Conservation (phyloP, 2,797 vertebrate species). For the Myotis vivesi region DNA sequence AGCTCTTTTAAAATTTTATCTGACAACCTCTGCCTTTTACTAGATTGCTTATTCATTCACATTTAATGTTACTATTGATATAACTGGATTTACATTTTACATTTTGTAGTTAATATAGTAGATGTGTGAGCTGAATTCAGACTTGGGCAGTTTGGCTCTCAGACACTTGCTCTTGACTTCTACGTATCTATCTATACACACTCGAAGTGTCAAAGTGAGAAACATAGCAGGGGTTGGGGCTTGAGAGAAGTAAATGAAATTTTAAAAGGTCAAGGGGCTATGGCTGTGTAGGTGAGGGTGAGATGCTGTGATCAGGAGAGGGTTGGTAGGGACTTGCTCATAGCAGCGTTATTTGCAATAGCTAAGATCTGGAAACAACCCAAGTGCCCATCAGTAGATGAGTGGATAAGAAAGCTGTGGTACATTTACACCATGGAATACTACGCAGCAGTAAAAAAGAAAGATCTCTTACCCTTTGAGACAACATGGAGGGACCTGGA, state of each 20-base stretch:
- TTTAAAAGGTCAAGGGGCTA: neutral
- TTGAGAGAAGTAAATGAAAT: neutral
- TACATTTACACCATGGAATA: neutral
- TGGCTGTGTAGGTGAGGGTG: neutral
- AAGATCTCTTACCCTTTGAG: neutral
- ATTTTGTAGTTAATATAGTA: neutral
- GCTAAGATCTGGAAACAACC: neutral
- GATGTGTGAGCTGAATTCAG: neutral
- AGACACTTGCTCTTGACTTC: neutral
- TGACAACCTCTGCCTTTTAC: neutral
- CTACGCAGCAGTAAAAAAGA: neutral
- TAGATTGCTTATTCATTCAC: neutral
- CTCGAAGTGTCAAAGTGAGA: neutral
- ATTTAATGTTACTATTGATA: neutral
- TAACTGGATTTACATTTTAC: neutral
- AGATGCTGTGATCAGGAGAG: neutral
- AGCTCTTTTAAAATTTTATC: neutral
- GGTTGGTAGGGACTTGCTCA: neutral
- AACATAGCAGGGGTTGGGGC: neutral
- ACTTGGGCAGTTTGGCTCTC: neutral
- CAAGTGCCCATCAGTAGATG: neutral
- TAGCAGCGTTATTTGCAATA: neutral
- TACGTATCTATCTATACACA: neutral
- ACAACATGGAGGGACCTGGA: neutral
- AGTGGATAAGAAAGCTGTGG: neutral